Evolutionary conservation across 2,888 invertebrate species (phyloP).

Genomic region (Euplexia lucipara): DNA sequence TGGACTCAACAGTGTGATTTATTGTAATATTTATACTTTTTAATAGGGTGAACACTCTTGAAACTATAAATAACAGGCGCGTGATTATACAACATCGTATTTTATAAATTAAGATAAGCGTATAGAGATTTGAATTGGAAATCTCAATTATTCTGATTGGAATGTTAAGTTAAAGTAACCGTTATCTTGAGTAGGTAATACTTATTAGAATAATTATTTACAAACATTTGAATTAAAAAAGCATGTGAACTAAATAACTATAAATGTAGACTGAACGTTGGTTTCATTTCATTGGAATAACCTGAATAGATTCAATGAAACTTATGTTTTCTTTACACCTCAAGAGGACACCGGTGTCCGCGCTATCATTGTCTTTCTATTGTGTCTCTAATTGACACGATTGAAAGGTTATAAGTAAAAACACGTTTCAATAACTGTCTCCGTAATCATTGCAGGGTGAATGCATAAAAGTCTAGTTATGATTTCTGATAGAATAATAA

Average conservation of each 20-base stretch:
- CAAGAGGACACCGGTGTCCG: too few relatives aligned
- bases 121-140: constrained; percentile 51
- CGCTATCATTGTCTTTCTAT: too few relatives aligned
- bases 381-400: too few relatives aligned
- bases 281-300: constrained; percentile 32
- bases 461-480: not conserved
- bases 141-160: constrained; percentile 52
- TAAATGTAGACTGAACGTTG: constrained; percentile 20
- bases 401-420: not conserved
- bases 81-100: constrained; percentile 42
- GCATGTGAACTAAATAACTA: constrained; percentile 54
- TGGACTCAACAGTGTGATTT: constrained; percentile 22
- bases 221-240: constrained; percentile 46
- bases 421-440: not conserved
- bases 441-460: constrained; percentile 21
- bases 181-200: constrained; percentile 39
- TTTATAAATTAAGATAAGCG: constrained; percentile 44
- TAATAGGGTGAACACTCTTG: constrained; percentile 25
- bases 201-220: constrained; percentile 53
- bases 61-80: constrained; percentile 37
- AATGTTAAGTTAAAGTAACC: constrained; percentile 46
- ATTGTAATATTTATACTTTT: constrained; percentile 24
- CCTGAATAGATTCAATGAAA: constrained; percentile 31
- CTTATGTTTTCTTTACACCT: too few relatives aligned
- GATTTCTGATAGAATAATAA: not conserved